A percentile compares a stretch with the other conserved stretches of the same genome.
Evolutionary conservation across 2,113 vertebrate species (phyloP).

Genomic region (Corydoras sp.): DNA sequence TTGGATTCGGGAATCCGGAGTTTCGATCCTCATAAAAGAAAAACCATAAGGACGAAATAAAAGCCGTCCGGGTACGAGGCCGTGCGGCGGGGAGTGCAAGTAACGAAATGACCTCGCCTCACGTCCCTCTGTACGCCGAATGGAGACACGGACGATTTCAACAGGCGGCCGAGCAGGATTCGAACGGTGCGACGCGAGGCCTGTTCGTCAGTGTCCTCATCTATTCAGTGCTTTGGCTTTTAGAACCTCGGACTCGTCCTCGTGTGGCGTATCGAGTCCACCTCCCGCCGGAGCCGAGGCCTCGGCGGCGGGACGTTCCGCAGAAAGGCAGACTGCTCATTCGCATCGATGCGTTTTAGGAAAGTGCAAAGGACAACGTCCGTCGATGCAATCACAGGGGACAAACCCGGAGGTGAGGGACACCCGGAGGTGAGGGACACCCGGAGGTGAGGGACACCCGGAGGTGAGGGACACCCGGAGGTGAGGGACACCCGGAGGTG

Average conservation of each 20-base stretch:
- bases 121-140: conserved; percentile 6
- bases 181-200: background rate
- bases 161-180: background rate
- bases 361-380: conserved; percentile 65
- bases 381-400: conserved; percentile 46
- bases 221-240: conserved; percentile 23
- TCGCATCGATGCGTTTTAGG: conserved; percentile 54
- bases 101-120: conserved; percentile 6
- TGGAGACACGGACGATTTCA: background rate
- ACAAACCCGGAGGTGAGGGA: conserved; percentile 31
- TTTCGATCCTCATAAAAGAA: background rate
- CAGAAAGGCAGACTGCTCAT: conserved; percentile 48
- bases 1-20: conserved; percentile 5
- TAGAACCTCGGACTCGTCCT: conserved; percentile 7
- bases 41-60: conserved; percentile 7
- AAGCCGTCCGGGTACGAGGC: conserved; percentile 11
- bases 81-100: conserved; percentile 24
- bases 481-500: conserved; percentile 35
- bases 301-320: conserved; percentile 43
- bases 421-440: conserved; percentile 1
- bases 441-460: too few relatives aligned
- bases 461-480: conserved; percentile 37
- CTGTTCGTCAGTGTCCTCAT: background rate
- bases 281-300: conserved; percentile 1
- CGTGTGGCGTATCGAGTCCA: too few relatives aligned